Percentiles rank a stretch among this genome's conserved stretches.
Evolutionary conservation across 2,888 invertebrate genomes (phyloP).

Genomic region (Toxonevra muliebris): DNA sequence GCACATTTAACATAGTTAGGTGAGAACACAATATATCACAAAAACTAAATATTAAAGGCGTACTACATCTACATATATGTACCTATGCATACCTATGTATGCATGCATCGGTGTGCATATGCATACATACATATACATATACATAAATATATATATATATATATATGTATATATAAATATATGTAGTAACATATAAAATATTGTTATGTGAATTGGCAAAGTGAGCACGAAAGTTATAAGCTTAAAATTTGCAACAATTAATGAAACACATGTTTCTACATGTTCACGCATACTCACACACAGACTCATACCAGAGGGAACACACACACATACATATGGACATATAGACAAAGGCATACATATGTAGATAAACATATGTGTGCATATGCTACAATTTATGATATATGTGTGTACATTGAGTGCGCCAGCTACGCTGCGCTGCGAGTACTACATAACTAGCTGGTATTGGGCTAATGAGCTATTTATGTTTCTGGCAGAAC

Average conservation of each 20-base stretch:
- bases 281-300: conserved; percentile 2
- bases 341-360: neutral
- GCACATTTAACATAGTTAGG: conserved; percentile 9
- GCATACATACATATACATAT: neutral
- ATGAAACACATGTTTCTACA: conserved; percentile 1
- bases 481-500: too few relatives aligned
- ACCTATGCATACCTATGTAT: neutral
- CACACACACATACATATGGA: conserved; percentile 3
- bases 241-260: too few relatives aligned
- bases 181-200: neutral
- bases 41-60: too few relatives aligned
- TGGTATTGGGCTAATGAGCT: too few relatives aligned
- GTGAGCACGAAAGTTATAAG: too few relatives aligned
- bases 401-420: too few relatives aligned
- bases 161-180: neutral
- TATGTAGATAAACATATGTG: too few relatives aligned
- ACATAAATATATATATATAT: neutral
- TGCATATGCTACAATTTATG: too few relatives aligned
- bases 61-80: neutral
- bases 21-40: too few relatives aligned
- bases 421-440: too few relatives aligned
- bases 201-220: too few relatives aligned
- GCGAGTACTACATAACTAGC: too few relatives aligned
- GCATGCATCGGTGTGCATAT: neutral
- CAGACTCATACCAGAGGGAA: neutral